Percentiles rank a stretch among this genome's conserved stretches.
These are phyloP conservation scores for Ceratina japonica DNA, from an alignment of 1,140 invertebrate species.

Conservation along the genomic window DNA sequence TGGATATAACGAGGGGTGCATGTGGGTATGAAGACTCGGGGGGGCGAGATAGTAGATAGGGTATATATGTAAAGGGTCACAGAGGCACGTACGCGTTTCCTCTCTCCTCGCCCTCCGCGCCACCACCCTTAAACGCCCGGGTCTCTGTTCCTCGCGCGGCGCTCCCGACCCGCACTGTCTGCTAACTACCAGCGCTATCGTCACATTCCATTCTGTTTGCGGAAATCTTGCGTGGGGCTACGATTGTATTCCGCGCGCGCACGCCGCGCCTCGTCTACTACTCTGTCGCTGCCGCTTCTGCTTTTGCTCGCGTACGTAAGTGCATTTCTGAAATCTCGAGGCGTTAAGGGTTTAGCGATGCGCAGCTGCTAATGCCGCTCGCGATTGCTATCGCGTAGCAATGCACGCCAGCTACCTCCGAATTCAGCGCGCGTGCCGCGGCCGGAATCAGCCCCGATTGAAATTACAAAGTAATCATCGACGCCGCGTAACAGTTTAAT, in stretches of 20 bases:
- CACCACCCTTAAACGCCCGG: neutral
- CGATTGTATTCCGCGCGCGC: conserved; percentile 4
- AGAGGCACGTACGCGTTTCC: conserved; percentile 33
- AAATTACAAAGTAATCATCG: neutral
- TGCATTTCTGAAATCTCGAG: conserved; percentile 36
- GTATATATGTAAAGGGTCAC: conserved; percentile 44
- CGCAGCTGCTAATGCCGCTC: conserved; percentile 2
- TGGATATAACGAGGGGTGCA: conserved; percentile 47
- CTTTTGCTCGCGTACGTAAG: neutral
- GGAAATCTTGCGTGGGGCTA: conserved; percentile 40
- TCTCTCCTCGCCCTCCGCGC: neutral
- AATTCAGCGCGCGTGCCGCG: neutral
- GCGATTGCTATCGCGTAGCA: neutral
- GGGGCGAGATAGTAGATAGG: conserved; percentile 56
- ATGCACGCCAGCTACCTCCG: too few species aligned
- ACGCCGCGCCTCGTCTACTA: neutral
- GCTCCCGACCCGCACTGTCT: conserved; percentile 9
- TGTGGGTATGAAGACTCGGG: conserved; percentile 40
- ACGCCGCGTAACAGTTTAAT: too few species aligned
- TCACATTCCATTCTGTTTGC: conserved; percentile 55
- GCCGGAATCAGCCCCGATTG: neutral
- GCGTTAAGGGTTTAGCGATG: neutral
- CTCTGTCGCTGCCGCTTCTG: neutral
- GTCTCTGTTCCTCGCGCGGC: neutral
- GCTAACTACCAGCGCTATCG: conserved; percentile 58